Percentiles rank a stretch among this genome's conserved stretches.
Evolutionary conservation across 64 coral and sea anemone species (phyloP).

Genomic region (Orbicella faveolata): DNA sequence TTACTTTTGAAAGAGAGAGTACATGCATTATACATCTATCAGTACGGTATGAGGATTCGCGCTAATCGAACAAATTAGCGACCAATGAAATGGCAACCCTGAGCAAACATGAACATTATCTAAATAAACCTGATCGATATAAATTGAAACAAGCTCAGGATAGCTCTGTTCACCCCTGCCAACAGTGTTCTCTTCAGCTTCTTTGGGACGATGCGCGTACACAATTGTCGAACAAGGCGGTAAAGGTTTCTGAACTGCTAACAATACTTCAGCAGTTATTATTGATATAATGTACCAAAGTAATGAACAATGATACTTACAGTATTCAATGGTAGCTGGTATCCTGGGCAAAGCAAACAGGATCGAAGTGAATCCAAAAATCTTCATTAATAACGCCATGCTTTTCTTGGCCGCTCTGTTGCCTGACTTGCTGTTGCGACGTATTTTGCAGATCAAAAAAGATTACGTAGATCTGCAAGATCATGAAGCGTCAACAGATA

Average conservation of each 20-base stretch:
- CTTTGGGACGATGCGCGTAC: too few species aligned
- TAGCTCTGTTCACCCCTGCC: too few species aligned
- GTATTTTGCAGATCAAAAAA: background rate
- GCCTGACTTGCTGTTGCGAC: background rate
- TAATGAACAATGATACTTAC: background rate
- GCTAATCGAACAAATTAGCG: background rate
- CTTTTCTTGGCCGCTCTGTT: background rate
- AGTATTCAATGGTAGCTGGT: background rate
- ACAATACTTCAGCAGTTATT: background rate
- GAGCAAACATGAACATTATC: too few species aligned
- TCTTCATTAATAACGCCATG: background rate
- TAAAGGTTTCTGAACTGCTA: too few species aligned
- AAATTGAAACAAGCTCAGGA: too few species aligned
- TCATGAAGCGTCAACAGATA: background rate
- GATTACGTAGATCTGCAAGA: background rate
- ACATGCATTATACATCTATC: background rate
- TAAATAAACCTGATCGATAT: too few species aligned
- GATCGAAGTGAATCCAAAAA: background rate
- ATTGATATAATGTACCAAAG: background rate
- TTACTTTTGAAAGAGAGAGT: background rate
- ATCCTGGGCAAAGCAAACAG: slow-evolving; percentile 1
- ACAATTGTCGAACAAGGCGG: too few species aligned
- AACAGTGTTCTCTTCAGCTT: too few species aligned
- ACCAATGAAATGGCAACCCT: background rate
- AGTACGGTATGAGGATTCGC: background rate